Base-by-base conservation (phyloP, 2,888 invertebrate genomes). In the Metellina segmentata region DNA sequence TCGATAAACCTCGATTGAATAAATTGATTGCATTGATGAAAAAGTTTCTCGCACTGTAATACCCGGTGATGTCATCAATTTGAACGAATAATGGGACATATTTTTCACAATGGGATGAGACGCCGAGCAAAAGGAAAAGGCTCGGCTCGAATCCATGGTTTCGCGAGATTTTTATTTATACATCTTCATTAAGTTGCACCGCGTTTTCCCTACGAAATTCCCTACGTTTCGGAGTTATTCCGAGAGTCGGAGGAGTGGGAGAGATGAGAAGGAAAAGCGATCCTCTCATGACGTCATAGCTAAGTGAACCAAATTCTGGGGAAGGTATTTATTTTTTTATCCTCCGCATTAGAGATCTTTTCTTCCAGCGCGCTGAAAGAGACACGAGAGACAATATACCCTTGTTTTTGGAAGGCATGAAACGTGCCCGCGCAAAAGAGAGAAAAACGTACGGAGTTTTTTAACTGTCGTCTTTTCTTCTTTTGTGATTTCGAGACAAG, bases 251-350 rank as follows among this genome's bases (percentile, higher is more conserved):
- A 69, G 49, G 72, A 81, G 90, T 48, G 90, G 81, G 85, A 70
- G 90, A 75, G 70, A 75, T 82, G 82, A 81, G 81, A 53, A 48
- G 70, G 86, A 71, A 91, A 91, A 91, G 91, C 82, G 91, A 91
- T 91, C 91, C 81, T 74, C 48, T 61, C 48, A 71, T 82, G 82
- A 91, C 86, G 91, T 86, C 91, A 86, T 52, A 19, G 49, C 52
- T 48, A 70, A 86, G 52, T 91, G 91, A 91, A 87, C 91, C 86
- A 91, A 91, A 91, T 91, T 91, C 91, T 82, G 72, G 86, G 19
- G 78, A 86, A 90, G 81, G 82, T 87, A 82, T 87, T 91, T 87
- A 70, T 61, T 91, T 87, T 81, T 86, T 82, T 74, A 53, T 77
- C 61, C 61, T 70, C 75, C 75, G 9, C 19, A n/a, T 34, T 11